Evolutionary conservation across 2,113 vertebrate species (phyloP).

Genomic region (Cynopterus brachyotis): DNA sequence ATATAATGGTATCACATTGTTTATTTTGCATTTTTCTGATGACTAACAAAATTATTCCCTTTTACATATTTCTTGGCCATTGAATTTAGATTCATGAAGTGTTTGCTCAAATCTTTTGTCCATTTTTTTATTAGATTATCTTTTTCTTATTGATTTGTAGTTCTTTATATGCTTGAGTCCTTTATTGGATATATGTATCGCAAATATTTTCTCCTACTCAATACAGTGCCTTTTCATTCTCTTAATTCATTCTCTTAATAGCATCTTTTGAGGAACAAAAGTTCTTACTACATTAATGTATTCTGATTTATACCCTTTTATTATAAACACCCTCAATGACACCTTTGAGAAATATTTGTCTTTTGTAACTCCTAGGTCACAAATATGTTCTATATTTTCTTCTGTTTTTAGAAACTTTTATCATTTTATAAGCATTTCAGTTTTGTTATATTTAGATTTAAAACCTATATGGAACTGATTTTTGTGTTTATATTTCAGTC

Average conservation of each 20-base stretch:
- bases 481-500: neutral
- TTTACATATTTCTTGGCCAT: neutral
- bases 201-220: neutral
- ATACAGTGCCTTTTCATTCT: neutral
- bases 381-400: neutral
- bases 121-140: neutral
- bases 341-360: neutral
- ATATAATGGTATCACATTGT: neutral
- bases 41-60: neutral
- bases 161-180: neutral
- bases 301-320: neutral
- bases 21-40: neutral
- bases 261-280: neutral
- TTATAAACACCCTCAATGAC: neutral
- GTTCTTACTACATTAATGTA: neutral
- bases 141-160: neutral
- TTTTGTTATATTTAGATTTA: neutral
- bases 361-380: neutral
- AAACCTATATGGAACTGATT: neutral
- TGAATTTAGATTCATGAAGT: neutral
- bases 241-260: neutral
- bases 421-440: too few species aligned
- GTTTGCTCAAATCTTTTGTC: neutral
- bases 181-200: neutral
- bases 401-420: neutral